Percentiles rank a stretch among this genome's conserved stretches.
Evolutionary conservation across 2,113 vertebrate species (phyloP).

Genomic region (Takifugu bimaculatus): DNA sequence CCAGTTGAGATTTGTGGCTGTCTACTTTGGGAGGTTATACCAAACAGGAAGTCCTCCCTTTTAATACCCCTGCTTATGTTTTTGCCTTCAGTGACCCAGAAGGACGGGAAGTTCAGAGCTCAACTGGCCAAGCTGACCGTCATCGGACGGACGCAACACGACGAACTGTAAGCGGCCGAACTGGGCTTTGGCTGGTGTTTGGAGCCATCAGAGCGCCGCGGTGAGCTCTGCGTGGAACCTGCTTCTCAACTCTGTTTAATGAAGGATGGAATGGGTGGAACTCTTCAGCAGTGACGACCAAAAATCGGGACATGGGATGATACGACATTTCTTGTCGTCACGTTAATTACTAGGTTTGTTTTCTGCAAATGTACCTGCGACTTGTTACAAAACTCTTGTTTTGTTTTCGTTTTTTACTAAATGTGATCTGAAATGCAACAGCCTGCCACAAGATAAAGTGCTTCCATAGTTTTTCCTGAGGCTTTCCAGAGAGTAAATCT

Average conservation of each 20-base stretch:
- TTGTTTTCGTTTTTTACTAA: constrained; percentile 1
- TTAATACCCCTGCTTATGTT: background rate
- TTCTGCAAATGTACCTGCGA: constrained; percentile 2
- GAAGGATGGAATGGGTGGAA: constrained; percentile 24
- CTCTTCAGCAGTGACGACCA: constrained; percentile 21
- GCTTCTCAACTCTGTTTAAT: constrained; percentile 10
- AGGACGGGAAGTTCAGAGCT: constrained; percentile 84
- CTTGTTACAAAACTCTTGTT: background rate
- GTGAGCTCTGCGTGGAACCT: constrained; percentile 16
- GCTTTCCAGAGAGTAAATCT: constrained; percentile 33
- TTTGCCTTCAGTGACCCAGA: constrained; percentile 81
- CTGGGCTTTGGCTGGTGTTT: constrained; percentile 1
- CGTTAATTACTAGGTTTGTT: constrained; percentile 14
- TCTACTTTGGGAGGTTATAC: too few species aligned
- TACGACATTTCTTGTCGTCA: constrained; percentile 10
- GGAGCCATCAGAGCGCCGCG: constrained; percentile 21
- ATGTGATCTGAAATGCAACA: constrained; percentile 5
- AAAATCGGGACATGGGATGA: constrained; percentile 20
- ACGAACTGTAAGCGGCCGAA: constrained; percentile 79
- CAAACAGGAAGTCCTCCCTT: background rate
- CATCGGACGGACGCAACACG: constrained; percentile 75
- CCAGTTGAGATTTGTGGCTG: too few species aligned
- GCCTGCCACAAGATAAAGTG: constrained; percentile 27
- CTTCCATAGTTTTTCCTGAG: constrained; percentile 28
- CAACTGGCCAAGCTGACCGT: constrained; percentile 87